Base-by-base conservation (phyloP, 2,888 invertebrate genomes). In the Drosophila paucipuncta region DNA sequence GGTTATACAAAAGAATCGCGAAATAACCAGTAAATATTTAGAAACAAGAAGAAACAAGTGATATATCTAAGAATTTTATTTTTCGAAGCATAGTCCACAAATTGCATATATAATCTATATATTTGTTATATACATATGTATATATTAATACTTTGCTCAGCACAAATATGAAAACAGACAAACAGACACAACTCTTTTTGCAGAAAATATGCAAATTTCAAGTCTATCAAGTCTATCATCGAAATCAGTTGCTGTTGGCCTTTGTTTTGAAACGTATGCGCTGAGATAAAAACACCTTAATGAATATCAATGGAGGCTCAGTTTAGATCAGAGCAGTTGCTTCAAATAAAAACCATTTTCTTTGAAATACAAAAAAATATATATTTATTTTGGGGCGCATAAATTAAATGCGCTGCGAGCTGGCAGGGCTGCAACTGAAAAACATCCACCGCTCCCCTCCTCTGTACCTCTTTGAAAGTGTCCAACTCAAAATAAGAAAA, bases 391-490 rank as follows among this genome's bases (percentile, higher is more conserved):
- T 30, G 11, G 28, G 11, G 57, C 69, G 80, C 76, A 79, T 80
- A 80, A 79, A 79, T 79, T 79, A 79, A 73, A 70, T 80, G 76
- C 58, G 47, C 35, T 59, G 61, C 58, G 52, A 78, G 70, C 57
- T 71, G 75, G 71, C 71, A 75, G 76, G 54, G 47, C 35, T 59
- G 61, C 59, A 43, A 53, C 35, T n/a, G 39, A 33, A 57, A 63
- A 57, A 11, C 22, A 53, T 0, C 11, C 5, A 7, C 18, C 2
- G 7, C 39, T 9, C n/a, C 13, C n/a, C 18, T 3, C 25, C 16
- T 10, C 28, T 7, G 13, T n/a, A n/a, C 67, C 57, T 58, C 39
- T 68, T 69, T 73, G 65, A 60, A 78, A 78, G 77, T 78, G 76
- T 78, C 16, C 43, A 52, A 39, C 35, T 73, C 30, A 41, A 64